These are phyloP conservation scores for Leptura quadrifasciata DNA, from an alignment of 2,888 invertebrate species.

Conservation along the genomic window DNA sequence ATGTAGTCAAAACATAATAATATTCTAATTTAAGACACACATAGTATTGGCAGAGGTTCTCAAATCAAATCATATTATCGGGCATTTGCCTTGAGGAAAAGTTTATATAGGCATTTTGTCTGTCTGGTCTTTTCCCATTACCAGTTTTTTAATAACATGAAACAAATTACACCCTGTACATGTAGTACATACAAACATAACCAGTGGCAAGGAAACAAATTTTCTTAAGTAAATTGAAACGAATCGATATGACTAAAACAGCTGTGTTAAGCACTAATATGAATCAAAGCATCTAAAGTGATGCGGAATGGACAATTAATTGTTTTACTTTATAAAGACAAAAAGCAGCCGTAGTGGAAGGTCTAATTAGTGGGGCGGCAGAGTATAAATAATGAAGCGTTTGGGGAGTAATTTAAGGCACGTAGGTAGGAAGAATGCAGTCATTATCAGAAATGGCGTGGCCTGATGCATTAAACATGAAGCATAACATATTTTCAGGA, in stretches of 20 bases:
- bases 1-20: too few species aligned
- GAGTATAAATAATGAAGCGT: constrained; percentile 64
- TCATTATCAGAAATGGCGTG: constrained; percentile 69
- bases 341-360: not conserved
- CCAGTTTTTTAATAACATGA: too few species aligned
- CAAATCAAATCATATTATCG: too few species aligned
- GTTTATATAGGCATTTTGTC: too few species aligned
- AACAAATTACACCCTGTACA: too few species aligned
- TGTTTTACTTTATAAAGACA: constrained; percentile 18
- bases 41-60: too few species aligned
- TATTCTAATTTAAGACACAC: too few species aligned
- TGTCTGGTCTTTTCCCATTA: too few species aligned
- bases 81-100: too few species aligned
- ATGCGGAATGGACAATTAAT: not conserved
- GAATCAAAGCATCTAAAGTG: not conserved
- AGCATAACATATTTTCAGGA: constrained; percentile 68
- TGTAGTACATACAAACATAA: too few species aligned
- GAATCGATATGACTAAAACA: not conserved
- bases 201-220: too few species aligned
- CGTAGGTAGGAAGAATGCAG: constrained; percentile 68
- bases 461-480: constrained; percentile 71
- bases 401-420: constrained; percentile 66
- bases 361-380: constrained; percentile 54
- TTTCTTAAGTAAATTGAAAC: too few species aligned
- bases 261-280: not conserved